Evolutionary conservation across 2,888 invertebrate species (phyloP).

Genomic region (Melitaea athalia): DNA sequence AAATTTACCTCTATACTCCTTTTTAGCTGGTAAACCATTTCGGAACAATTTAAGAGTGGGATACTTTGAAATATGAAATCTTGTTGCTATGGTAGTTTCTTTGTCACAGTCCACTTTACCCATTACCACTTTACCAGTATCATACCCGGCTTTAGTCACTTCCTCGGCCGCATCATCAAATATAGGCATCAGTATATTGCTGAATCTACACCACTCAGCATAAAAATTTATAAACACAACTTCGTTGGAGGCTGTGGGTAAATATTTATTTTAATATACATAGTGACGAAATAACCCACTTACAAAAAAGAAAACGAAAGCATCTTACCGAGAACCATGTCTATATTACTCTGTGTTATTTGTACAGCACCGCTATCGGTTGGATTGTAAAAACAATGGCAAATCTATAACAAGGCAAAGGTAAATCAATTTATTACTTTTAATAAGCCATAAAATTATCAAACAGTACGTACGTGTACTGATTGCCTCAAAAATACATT

Average conservation of each 20-base stretch:
- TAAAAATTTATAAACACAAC: slow-evolving; percentile 99
- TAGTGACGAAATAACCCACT: slow-evolving; percentile 5
- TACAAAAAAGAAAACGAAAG: slow-evolving; percentile 19
- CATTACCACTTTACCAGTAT: slow-evolving; percentile 93
- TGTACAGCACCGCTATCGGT: slow-evolving; percentile 91
- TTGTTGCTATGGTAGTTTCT: slow-evolving; percentile 92
- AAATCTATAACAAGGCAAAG: slow-evolving; percentile 75
- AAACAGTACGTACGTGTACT: slow-evolving; percentile 52
- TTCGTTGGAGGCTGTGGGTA: slow-evolving; percentile 94
- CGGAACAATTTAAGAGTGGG: slow-evolving; percentile 97
- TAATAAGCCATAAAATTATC: slow-evolving; percentile 70
- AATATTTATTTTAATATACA: slow-evolving; percentile 7
- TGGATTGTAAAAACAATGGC: slow-evolving; percentile 86
- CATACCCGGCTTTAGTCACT: slow-evolving; percentile 89
- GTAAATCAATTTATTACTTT: slow-evolving; percentile 57
- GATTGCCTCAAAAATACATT: slow-evolving; percentile 38
- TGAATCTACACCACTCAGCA: slow-evolving; percentile 99
- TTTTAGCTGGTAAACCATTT: slow-evolving; percentile 94
- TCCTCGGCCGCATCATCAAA: slow-evolving; percentile 97
- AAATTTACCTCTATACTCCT: slow-evolving; percentile 90
- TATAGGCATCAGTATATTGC: slow-evolving; percentile 97
- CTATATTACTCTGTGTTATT: slow-evolving; percentile 90
- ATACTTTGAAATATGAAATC: slow-evolving; percentile 98
- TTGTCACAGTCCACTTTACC: slow-evolving; percentile 98
- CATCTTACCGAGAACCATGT: slow-evolving; percentile 90